These are phyloP conservation scores for Trichosurus vulpecula DNA, from an alignment of 2,797 vertebrate genomes.

Conservation along the genomic window DNA sequence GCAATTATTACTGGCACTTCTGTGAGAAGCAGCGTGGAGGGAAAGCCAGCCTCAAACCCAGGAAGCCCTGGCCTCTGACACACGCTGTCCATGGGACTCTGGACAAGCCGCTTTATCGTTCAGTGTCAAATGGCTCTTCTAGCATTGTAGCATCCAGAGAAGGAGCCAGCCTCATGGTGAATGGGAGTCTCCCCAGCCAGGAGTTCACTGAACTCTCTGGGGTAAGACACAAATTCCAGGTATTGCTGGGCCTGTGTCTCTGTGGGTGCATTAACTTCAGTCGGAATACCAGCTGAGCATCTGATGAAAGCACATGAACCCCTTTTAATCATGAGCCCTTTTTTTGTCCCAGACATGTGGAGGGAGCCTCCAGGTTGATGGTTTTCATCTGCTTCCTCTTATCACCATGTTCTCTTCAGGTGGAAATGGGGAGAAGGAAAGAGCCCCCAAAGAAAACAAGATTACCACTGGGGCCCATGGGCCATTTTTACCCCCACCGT, in stretches of 20 bases:
- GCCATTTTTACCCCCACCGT: not conserved
- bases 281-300: not conserved
- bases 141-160: not conserved
- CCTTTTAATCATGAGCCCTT: not conserved
- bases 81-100: not conserved
- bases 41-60: not conserved
- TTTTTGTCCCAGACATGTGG: not conserved
- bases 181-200: not conserved
- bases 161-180: not conserved
- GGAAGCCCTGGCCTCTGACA: not conserved
- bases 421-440: slow-evolving; percentile 52
- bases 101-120: not conserved
- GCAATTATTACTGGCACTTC: not conserved
- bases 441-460: slow-evolving; percentile 64
- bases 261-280: not conserved
- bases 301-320: not conserved
- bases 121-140: not conserved
- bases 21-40: no score
- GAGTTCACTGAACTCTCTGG: not conserved
- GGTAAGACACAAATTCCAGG: not conserved
- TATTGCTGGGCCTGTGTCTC: not conserved
- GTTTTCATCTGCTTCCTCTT: slow-evolving; percentile 60
- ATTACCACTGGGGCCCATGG: slow-evolving; percentile 48
- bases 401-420: slow-evolving; percentile 55
- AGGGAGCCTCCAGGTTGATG: not conserved